Evolutionary conservation across 1,140 invertebrate genomes (phyloP), one percentile per base, ranked within the genome.

Genomic region (Drosophila dunni): DNA sequence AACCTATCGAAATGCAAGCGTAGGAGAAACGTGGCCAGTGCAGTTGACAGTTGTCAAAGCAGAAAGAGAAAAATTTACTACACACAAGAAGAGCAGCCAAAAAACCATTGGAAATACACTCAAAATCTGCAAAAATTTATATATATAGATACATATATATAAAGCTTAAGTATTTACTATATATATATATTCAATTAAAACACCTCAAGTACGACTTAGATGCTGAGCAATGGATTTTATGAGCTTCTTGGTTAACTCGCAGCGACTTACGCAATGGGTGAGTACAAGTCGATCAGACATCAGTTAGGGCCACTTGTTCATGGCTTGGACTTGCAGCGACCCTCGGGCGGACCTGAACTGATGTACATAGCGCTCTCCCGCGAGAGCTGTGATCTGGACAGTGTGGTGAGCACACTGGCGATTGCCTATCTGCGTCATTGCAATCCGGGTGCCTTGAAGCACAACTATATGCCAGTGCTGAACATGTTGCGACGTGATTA

Each of bases 321-420:
- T 13, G 54, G 54, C n/a, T 17, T 60, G 46, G n/a, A 48, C 17
- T 51, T 51, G 56, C 70, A 73, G 70, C 70, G 48, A n/a, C 57
- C 62, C 29, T 57, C 15, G 24, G 65, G 34, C 7, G 60, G 60
- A 1, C 33, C 29, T 6, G 61, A 72, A 3, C 53, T 61, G 1
- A 54, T 85, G 56, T 82, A 83, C 13, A 63, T 96, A 40, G 93
- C 96, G 3, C 67, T 96, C 33, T 95, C 95, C 29, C 96, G 96
- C 91, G 94, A 94, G 78, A 93, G 94, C 1, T 96, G 95, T 89
- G 96, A 96, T 86, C 88, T 96, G 56, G 96, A 96, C 90, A 96
- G 95, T 0, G 94, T 94, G n/a, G 93, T 95, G 1, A 70, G 79
- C 60, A 78, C 71, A 0, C 11, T 79, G 64, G 69, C 74, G 0